These are phyloP conservation scores for Poliocrania exsul DNA, from an alignment of 2,797 vertebrate genomes.

Conservation along the genomic window DNA sequence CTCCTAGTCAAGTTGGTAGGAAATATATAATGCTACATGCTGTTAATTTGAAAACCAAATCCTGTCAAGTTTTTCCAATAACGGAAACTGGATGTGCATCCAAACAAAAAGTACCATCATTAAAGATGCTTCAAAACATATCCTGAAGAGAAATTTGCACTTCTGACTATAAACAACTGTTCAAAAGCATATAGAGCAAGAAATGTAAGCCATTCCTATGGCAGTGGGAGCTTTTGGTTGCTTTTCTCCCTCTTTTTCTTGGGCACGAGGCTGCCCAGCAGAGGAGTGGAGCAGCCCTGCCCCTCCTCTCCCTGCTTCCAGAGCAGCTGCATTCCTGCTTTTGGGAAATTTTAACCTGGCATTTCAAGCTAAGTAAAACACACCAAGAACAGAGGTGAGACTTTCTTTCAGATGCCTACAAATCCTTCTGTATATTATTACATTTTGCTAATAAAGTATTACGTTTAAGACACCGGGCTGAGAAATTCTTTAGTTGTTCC, in stretches of 20 bases:
- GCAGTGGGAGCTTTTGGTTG: neutral
- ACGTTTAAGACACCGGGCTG: constrained; percentile 27
- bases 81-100: neutral
- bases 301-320: neutral
- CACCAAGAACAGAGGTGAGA: neutral
- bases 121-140: neutral
- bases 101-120: neutral
- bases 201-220: neutral
- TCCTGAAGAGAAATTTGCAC: neutral
- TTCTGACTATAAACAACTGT: neutral
- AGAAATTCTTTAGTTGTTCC: neutral
- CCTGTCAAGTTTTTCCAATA: neutral
- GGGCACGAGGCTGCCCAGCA: neutral
- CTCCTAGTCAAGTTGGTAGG: neutral
- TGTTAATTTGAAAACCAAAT: constrained; percentile 13
- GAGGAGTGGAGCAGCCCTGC: neutral
- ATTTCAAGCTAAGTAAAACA: neutral
- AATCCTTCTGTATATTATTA: neutral
- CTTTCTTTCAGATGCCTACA: neutral
- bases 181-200: neutral
- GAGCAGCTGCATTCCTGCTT: neutral
- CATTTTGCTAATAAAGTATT: constrained; percentile 4
- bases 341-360: neutral
- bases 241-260: neutral
- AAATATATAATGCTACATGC: neutral